Base-by-base conservation (phyloP, 2,113 vertebrate species). In the Stomatorhinus ivindoensis region DNA sequence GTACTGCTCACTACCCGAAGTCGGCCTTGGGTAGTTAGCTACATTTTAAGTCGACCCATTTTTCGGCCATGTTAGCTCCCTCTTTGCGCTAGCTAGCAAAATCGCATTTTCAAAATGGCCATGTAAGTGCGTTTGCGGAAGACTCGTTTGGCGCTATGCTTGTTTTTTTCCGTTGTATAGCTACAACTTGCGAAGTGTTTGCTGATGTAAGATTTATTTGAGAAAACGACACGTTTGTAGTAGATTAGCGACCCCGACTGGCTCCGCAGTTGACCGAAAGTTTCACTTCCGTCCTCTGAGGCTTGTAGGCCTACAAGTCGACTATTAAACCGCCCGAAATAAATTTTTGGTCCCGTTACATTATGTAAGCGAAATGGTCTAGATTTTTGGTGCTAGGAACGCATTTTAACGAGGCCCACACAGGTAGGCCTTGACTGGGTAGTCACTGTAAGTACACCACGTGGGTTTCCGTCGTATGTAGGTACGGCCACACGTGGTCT, bases 51-150 rank as follows among this genome's bases (percentile, higher is more conserved):
- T 91, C 31, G 11, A n/a, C 73, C 35, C 61, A 61, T 88, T 73
- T 88, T 53, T 91, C 92, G 89, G 93, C 94, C 95, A 95, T 95
- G 94, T 94, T 95, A 35, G 85, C n/a, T 80, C 55, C 42, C 73
- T 11, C 76, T 21, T 9, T 21, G 31, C 27, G 5, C 2, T 46
- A 27, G 86, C 39, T 89, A 88, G 83, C 69, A n/a, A 61, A 11
- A n/a, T 47, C n/a, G 19, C 53, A 53, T 6, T 69, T 42, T 90
- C 89, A 94, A 91, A 84, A 94, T 93, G 93, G 93, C 89, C 93
- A 89, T 90, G 82, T 83, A 83, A 83, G 44, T 19, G 82, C 82
- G 7, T 47, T 85, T 46, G 82, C 44, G 42, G 82, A 85, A 24
- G 82, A 46, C n/a, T 3, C 24, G 47, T 27, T 27, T 50, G 42